phyloP scores from a whole-genome alignment of 1,140 invertebrate species.

The Drosophila parvula region DNA sequence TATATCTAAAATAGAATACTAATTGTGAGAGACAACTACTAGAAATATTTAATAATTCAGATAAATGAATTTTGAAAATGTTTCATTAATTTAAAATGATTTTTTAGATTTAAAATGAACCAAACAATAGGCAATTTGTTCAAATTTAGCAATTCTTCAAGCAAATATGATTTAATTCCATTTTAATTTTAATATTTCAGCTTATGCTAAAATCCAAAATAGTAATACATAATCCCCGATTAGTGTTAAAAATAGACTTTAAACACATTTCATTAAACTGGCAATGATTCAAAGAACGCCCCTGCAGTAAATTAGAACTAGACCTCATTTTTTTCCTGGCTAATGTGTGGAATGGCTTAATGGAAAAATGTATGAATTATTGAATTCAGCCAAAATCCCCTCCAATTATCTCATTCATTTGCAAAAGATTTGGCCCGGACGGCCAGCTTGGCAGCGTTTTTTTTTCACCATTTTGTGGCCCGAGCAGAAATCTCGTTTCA shows the following conservation, averaged over 20 bases:
- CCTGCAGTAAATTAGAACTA: neutral
- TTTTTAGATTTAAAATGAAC: neutral
- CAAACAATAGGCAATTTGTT: neutral
- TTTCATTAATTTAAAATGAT: neutral
- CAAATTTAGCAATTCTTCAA: too few relatives aligned
- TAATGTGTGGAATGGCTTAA: conserved; percentile 1
- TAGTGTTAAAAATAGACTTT: neutral
- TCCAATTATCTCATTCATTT: conserved; percentile 67
- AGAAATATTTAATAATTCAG: neutral
- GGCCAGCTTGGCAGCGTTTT: conserved; percentile 22
- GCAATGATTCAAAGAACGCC: neutral
- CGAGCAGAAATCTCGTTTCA: conserved; percentile 67
- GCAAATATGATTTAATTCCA: neutral
- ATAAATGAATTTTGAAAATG: neutral
- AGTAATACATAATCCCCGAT: conserved; percentile 3
- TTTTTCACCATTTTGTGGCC: conserved; percentile 52
- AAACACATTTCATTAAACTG: neutral
- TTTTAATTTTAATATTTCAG: neutral
- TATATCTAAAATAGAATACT: neutral
- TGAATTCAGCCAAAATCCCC: conserved; percentile 35
- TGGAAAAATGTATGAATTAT: conserved; percentile 31
- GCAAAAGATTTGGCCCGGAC: conserved; percentile 34
- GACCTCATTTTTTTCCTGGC: neutral
- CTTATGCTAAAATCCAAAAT: neutral
- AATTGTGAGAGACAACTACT: neutral